A percentile compares a stretch with the other conserved stretches of the same genome.
Conservation (phyloP, 2,113 vertebrate species). For the Myiozetetes cayanensis region DNA sequence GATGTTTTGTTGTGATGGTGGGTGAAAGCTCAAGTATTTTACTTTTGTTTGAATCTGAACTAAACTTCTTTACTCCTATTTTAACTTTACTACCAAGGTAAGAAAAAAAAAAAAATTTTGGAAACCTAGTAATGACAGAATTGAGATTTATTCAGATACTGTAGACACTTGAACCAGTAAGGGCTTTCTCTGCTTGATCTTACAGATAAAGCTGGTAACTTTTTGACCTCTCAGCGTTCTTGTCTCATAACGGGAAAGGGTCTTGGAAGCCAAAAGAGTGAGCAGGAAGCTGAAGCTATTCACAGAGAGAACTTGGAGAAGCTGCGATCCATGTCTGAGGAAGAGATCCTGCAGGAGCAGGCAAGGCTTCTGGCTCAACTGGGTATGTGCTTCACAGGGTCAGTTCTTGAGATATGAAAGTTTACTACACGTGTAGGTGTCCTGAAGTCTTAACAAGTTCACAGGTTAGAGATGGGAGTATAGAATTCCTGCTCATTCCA, state of each 20-base stretch:
- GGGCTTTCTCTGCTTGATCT: neutral
- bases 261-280: constrained; percentile 67
- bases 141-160: neutral
- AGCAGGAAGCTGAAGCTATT: constrained; percentile 83
- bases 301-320: constrained; percentile 87
- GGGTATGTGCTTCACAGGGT: constrained; percentile 70
- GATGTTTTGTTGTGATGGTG: neutral
- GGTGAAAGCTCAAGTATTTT: neutral
- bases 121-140: neutral
- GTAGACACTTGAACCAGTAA: neutral
- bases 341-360: constrained; percentile 88
- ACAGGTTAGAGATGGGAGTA: neutral
- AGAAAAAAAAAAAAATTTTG: neutral
- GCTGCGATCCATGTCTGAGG: constrained; percentile 79
- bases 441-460: neutral
- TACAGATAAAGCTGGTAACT: neutral
- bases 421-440: neutral
- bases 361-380: constrained; percentile 83
- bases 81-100: neutral
- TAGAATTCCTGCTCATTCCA: neutral
- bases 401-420: neutral
- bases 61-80: neutral
- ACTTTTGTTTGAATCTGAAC: neutral
- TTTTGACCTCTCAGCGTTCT: constrained; percentile 10
- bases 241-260: constrained; percentile 85